phyloP scores from a whole-genome alignment of 2,113 vertebrate species.

The Amphilophus citrinellus region DNA sequence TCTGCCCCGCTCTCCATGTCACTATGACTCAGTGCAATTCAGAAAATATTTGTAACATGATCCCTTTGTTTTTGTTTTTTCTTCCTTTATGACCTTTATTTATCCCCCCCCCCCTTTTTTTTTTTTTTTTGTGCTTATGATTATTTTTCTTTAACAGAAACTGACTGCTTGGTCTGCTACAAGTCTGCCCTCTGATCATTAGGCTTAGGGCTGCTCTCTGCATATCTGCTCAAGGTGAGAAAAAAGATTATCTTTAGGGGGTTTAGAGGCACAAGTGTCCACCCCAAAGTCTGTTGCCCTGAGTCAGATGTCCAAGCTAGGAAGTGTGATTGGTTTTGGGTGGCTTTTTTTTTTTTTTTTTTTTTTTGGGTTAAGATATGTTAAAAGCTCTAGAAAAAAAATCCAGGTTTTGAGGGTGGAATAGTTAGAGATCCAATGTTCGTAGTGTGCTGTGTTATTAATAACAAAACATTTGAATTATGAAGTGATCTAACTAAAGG shows the following conservation, averaged over 20 bases:
- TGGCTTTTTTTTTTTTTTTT: conserved; percentile 2
- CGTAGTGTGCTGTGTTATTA: conserved; percentile 81
- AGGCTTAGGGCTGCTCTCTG: conserved; percentile 12
- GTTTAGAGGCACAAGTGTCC: conserved; percentile 11
- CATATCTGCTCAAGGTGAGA: conserved; percentile 21
- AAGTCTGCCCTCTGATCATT: neutral
- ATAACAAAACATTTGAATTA: conserved; percentile 76
- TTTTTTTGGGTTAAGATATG: neutral
- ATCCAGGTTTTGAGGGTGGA: conserved; percentile 63
- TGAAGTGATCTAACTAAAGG: conserved; percentile 74
- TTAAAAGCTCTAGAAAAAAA: conserved; percentile 24
- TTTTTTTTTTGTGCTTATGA: conserved; percentile 12
- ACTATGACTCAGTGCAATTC: conserved; percentile 56
- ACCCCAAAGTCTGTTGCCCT: neutral
- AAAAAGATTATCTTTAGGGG: neutral
- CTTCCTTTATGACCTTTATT: conserved; percentile 20
- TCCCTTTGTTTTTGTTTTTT: conserved; percentile 3
- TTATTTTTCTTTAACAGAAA: conserved; percentile 9
- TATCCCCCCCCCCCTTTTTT: neutral
- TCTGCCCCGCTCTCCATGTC: conserved; percentile 42
- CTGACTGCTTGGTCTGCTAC: conserved; percentile 5
- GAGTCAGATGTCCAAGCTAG: conserved; percentile 1
- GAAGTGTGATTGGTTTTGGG: neutral
- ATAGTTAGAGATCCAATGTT: conserved; percentile 76
- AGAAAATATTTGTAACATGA: conserved; percentile 7